phyloP scores from a whole-genome alignment of 1,140 invertebrate species.

The Pristionchus pacificus region DNA sequence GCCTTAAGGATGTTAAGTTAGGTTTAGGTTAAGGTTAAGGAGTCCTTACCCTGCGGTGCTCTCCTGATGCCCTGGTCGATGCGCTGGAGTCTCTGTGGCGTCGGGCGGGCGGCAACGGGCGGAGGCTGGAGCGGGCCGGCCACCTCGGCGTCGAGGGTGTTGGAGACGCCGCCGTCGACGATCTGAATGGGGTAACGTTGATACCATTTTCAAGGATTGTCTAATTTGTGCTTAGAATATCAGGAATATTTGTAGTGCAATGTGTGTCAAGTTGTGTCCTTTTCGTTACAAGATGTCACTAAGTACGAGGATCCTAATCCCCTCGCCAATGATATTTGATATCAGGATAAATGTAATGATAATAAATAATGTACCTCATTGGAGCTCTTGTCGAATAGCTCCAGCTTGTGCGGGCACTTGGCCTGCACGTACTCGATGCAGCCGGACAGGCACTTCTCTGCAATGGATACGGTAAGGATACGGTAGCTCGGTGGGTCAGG shows the following conservation, averaged over 20 bases:
- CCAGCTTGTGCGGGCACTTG: slow-evolving; percentile 47
- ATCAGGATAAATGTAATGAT: too few relatives aligned
- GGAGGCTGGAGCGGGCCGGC: neutral
- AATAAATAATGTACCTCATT: too few relatives aligned
- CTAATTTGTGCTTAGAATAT: too few relatives aligned
- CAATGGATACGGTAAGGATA: too few relatives aligned
- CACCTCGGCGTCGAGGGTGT: slow-evolving; percentile 2
- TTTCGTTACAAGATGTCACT: too few relatives aligned
- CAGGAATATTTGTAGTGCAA: too few relatives aligned
- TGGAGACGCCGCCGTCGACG: slow-evolving; percentile 2
- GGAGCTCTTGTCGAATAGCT: slow-evolving; percentile 39
- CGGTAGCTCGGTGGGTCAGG: neutral
- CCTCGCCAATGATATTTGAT: too few relatives aligned
- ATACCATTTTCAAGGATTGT: too few relatives aligned
- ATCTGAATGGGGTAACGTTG: neutral
- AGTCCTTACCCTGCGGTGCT: slow-evolving; percentile 4
- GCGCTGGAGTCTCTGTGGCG: slow-evolving; percentile 35
- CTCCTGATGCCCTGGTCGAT: slow-evolving; percentile 18
- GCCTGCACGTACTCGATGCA: slow-evolving; percentile 44
- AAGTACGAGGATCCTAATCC: too few relatives aligned
- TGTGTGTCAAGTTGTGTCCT: too few relatives aligned
- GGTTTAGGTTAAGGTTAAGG: neutral
- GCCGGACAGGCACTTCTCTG: slow-evolving; percentile 45
- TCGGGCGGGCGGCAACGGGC: slow-evolving; percentile 14
- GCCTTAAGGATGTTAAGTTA: slow-evolving; percentile 13